These are phyloP conservation scores for Atrichornis clamosus DNA, from an alignment of 2,113 vertebrate species.

Conservation along the genomic window DNA sequence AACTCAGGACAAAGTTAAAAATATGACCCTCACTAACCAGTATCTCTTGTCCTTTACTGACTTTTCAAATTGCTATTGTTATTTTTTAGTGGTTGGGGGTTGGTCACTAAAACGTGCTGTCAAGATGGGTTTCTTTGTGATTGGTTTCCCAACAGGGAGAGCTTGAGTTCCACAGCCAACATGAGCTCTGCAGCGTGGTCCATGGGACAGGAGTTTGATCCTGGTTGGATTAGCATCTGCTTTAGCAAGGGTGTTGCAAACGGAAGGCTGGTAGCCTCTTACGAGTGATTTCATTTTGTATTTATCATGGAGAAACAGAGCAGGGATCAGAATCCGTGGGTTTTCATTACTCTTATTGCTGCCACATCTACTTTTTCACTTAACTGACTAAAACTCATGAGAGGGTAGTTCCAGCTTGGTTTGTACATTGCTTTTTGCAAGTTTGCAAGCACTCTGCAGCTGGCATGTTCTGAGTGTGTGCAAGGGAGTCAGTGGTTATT, in stretches of 20 bases:
- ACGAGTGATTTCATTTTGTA: fast-evolving
- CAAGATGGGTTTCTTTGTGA: fast-evolving
- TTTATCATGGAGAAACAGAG: neutral
- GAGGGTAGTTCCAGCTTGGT: neutral
- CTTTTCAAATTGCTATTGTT: too few species aligned
- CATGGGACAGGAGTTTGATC: neutral
- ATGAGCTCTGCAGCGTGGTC: neutral
- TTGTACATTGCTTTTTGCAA: neutral
- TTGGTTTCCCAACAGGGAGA: neutral
- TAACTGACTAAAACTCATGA: neutral
- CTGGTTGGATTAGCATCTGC: neutral
- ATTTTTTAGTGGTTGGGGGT: neutral
- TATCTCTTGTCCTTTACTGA: neutral
- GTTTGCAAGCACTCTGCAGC: neutral
- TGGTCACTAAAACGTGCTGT: fast-evolving
- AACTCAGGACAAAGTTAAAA: neutral
- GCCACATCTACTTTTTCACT: neutral
- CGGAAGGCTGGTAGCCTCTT: neutral
- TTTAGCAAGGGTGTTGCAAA: neutral
- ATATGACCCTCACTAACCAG: neutral
- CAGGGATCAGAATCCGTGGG: neutral
- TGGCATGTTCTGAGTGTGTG: neutral
- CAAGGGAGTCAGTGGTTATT: neutral
- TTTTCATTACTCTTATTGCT: neutral
- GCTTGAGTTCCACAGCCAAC: neutral